Evolutionary conservation across 1,140 invertebrate species (phyloP), one percentile per base, ranked within the genome.

Genomic region (Asbolus verrucosus): DNA sequence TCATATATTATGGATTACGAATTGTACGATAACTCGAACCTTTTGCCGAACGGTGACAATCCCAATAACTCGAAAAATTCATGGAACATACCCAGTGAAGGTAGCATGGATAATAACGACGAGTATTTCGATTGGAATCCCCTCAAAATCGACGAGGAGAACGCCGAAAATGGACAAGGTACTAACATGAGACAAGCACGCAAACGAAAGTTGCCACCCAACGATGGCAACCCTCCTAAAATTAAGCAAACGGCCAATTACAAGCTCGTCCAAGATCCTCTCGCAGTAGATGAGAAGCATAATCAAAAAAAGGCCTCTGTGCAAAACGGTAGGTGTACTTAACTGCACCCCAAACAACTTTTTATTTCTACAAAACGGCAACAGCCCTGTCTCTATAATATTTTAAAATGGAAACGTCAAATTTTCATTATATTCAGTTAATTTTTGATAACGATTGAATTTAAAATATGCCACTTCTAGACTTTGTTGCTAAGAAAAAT

Each of bases 1-100:
- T 54, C 27, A n/a, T 27, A n/a, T 75, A 77, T 71, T 77, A 81
- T 81, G 80, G 80, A 80, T 73, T 80, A 77, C 71, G 76, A 79
- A 78, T 69, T 81, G 16, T 80, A 79, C 46, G 76, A 77, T 9
- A 76, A 76, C 46, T 70, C 76, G 8, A 73, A 78, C 41, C 67
- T 73, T 31, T 39, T 78, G 46, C 63, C 78, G 60, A 75, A 72
- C 60, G 21, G 46, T 27, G 62, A 65, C 13, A 41, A 63, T 21
- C 16, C 73, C 6, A 43, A 60, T n/a, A 76, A 70, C 31, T 76
- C 76, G 9, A 77, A 75, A 70, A 72, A 73, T 33, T 75, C 74
- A 6, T 78, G 77, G 77, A 75, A 73, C 38, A 62, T 76, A 11
- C 39, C 72, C 4, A 71, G 30, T 39, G 73, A 76, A 21, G 70